Percentiles rank a stretch among this genome's conserved stretches.
Evolutionary conservation across 2,113 vertebrate genomes (phyloP).

Genomic region (Delphinapterus leucas): DNA sequence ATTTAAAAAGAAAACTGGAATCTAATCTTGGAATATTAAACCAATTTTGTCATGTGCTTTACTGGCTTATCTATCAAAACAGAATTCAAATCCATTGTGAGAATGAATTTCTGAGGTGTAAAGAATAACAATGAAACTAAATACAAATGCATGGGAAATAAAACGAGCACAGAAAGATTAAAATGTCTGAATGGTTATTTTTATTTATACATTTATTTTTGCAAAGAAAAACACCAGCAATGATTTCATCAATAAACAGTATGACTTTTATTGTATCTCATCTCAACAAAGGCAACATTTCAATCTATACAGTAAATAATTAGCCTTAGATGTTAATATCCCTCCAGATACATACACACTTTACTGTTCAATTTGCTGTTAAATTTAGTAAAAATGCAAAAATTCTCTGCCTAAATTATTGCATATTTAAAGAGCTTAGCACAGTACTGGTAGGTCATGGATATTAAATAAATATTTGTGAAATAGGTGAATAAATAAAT

Average conservation of each 20-base stretch:
- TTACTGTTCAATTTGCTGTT: background rate
- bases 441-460: background rate
- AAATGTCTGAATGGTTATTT: conserved; percentile 10
- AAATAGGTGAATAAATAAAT: background rate
- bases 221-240: too few relatives aligned
- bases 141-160: background rate
- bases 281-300: conserved; percentile 1
- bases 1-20: conserved; percentile 57
- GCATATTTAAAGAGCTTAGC: background rate
- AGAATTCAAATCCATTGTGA: conserved; percentile 22
- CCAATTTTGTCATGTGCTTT: background rate
- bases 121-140: conserved; percentile 43
- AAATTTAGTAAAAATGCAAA: background rate
- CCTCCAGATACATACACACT: background rate
- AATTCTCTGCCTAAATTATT: background rate
- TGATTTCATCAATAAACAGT: conserved; percentile 22
- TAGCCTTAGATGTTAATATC: background rate
- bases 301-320: background rate
- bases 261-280: background rate
- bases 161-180: background rate
- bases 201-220: background rate
- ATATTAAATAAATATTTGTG: background rate
- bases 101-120: conserved; percentile 34
- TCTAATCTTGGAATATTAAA: conserved; percentile 38
- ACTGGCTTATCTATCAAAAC: conserved; percentile 34